phyloP scores from a whole-genome alignment of 1,140 invertebrate species.

The Drosophila saltans region DNA sequence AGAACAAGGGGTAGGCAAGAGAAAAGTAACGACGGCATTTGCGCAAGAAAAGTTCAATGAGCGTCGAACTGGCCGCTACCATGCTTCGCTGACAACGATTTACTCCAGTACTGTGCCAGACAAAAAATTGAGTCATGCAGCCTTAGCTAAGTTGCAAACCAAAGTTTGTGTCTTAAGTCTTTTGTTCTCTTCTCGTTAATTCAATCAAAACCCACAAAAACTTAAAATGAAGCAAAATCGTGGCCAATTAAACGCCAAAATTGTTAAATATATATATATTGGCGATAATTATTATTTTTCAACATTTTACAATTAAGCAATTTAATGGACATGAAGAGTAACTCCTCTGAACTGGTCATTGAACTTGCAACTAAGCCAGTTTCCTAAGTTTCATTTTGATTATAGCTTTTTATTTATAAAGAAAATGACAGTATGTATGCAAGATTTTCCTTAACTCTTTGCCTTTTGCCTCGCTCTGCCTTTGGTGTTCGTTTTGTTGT shows the following conservation, averaged over 20 bases:
- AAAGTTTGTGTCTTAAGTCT: conserved; percentile 54
- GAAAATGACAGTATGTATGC: conserved; percentile 39
- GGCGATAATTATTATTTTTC: conserved; percentile 33
- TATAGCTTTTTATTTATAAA: conserved; percentile 17
- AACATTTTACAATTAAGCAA: conserved; percentile 74
- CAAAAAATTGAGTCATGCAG: conserved; percentile 2
- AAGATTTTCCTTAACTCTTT: conserved; percentile 56
- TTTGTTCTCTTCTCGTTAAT: conserved; percentile 24
- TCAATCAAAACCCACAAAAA: conserved; percentile 23
- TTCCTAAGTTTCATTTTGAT: conserved; percentile 67
- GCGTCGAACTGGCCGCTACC: conserved; percentile 55
- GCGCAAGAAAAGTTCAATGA: conserved; percentile 77
- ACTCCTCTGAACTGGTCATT: conserved; percentile 49
- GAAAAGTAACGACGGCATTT: conserved; percentile 43
- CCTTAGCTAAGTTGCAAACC: conserved; percentile 38
- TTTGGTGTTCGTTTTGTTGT: conserved; percentile 55
- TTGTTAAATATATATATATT: conserved; percentile 50
- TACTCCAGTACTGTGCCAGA: conserved; percentile 2
- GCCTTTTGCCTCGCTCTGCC: conserved; percentile 31
- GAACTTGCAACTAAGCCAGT: conserved; percentile 58
- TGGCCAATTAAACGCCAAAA: conserved; percentile 52
- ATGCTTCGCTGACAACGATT: conserved; percentile 59
- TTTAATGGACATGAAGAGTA: conserved; percentile 44
- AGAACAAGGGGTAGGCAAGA: not conserved
- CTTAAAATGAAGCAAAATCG: conserved; percentile 26